Evolutionary conservation across 2,113 vertebrate species (phyloP), one percentile per base, ranked within the genome.

Genomic region (Cervus canadensis): DNA sequence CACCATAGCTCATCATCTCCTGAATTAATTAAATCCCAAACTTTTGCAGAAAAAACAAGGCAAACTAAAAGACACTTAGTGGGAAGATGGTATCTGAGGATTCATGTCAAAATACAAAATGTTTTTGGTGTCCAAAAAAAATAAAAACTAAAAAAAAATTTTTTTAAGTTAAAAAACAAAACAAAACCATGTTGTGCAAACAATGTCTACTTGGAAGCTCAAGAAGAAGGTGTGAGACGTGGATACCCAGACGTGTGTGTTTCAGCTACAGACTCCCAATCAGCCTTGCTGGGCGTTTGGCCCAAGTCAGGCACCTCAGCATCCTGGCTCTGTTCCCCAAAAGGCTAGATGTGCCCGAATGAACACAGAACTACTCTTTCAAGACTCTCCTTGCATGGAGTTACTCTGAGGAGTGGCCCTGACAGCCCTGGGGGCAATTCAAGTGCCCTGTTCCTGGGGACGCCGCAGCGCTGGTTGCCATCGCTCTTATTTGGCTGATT

Each of bases 161-260:
- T 40, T 26, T 60, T 59, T 40, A 59, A 71, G n/a, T 74, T 40
- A 11, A 36, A 71, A 71, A 36, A 62, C 10, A 71, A 40, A 11
- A 23, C 5, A 13, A 52, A 52, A 71, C 5, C 67, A 40, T 71
- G 16, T 36, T n/a, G 11, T 83, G 52, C 36, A 83, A n/a, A 21
- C 33, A 21, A 36, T 50, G 2, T 45, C 82, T 67, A 43, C 52
- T 33, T 89, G 48, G 48, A 78, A 15, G 59, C 52, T 48, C 25
- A 82, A n/a, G 13, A 76, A 15, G 36, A 21, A 6, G 15, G 13
- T 3, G 26, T 0, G 1, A 21, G 25, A 8, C 1, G 5, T 21
- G 10, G 88, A 28, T 3, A 0, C 26, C 1, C 33, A 23, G 1
- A 19, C 0, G 0, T 0, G 12, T 15, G 50, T 0, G 0, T 45